These are phyloP conservation scores for Scaptomyza hsui DNA, from an alignment of 1,140 invertebrate species.

Conservation along the genomic window DNA sequence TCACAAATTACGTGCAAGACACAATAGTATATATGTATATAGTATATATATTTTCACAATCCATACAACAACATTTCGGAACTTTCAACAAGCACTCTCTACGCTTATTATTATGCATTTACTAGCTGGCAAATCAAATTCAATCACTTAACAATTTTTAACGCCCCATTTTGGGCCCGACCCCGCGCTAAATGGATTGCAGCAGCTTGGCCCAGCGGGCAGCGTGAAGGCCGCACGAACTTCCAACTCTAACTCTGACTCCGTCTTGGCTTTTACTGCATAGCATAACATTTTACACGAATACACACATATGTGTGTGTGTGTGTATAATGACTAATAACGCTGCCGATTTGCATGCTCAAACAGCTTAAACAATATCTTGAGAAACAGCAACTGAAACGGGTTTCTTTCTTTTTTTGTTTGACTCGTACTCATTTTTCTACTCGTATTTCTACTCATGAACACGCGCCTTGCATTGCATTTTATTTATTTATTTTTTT, in stretches of 20 bases:
- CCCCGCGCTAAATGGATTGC: slow-evolving; percentile 37
- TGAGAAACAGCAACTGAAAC: slow-evolving; percentile 45
- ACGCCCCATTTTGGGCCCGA: slow-evolving; percentile 54
- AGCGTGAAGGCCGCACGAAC: slow-evolving; percentile 40
- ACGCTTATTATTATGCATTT: slow-evolving; percentile 33
- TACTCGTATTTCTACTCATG: background rate
- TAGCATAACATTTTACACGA: slow-evolving; percentile 13
- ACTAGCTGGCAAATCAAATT: slow-evolving; percentile 36
- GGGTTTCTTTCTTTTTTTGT: slow-evolving; percentile 31
- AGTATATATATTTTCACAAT: slow-evolving; percentile 4
- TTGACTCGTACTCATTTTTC: background rate
- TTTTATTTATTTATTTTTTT: slow-evolving; percentile 12
- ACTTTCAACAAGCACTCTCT: slow-evolving; percentile 27
- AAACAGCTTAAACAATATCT: slow-evolving; percentile 28
- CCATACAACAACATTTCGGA: slow-evolving; percentile 9
- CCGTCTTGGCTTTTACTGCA: slow-evolving; percentile 19
- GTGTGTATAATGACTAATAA: slow-evolving; percentile 54
- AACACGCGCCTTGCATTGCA: slow-evolving; percentile 1
- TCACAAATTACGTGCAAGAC: too few species aligned
- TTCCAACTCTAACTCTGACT: background rate
- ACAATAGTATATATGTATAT: too few species aligned
- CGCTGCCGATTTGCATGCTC: slow-evolving; percentile 56
- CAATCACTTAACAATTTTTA: slow-evolving; percentile 49
- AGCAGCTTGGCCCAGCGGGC: slow-evolving; percentile 26
- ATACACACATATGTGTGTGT: background rate